These are phyloP conservation scores for Aphidius gifuensis DNA, from an alignment of 1,140 invertebrate species.

Conservation along the genomic window DNA sequence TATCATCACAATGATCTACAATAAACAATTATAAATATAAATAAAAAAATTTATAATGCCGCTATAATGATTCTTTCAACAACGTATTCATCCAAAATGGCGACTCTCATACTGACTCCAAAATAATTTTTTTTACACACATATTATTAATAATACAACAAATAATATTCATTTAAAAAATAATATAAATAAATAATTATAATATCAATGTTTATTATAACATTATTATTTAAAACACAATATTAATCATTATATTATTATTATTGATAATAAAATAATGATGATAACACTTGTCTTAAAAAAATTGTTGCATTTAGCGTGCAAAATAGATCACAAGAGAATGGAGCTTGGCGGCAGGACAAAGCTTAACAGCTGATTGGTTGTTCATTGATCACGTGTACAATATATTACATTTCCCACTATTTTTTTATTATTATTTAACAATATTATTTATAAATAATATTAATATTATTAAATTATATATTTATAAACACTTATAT, in stretches of 20 bases:
- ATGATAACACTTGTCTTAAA: slow-evolving; percentile 34
- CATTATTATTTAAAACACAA: not conserved
- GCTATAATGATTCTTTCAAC: slow-evolving; percentile 36
- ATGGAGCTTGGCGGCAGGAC: slow-evolving; percentile 61
- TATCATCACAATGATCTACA: slow-evolving; percentile 31
- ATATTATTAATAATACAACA: slow-evolving; percentile 33
- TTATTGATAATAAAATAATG: slow-evolving; percentile 1
- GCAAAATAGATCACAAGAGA: slow-evolving; percentile 51
- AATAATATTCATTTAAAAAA: slow-evolving; percentile 25
- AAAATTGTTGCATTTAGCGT: slow-evolving; percentile 51
- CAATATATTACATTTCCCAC: slow-evolving; percentile 2
- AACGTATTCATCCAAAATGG: slow-evolving; percentile 57
- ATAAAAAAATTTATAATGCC: slow-evolving; percentile 45
- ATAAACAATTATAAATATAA: slow-evolving; percentile 39
- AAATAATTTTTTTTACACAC: too few relatives aligned
- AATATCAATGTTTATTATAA: too few relatives aligned
- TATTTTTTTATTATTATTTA: not conserved
- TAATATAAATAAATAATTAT: slow-evolving; percentile 2
- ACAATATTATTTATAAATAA: too few relatives aligned
- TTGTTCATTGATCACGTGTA: slow-evolving; percentile 50
- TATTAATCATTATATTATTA: slow-evolving; percentile 27
- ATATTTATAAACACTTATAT: too few relatives aligned
- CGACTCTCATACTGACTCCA: slow-evolving; percentile 45
- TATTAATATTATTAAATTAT: too few relatives aligned
- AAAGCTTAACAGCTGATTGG: slow-evolving; percentile 61